Evolutionary conservation across 1,140 invertebrate genomes (phyloP), one percentile per base, ranked within the genome.

Genomic region (Diorhabda sublineata): DNA sequence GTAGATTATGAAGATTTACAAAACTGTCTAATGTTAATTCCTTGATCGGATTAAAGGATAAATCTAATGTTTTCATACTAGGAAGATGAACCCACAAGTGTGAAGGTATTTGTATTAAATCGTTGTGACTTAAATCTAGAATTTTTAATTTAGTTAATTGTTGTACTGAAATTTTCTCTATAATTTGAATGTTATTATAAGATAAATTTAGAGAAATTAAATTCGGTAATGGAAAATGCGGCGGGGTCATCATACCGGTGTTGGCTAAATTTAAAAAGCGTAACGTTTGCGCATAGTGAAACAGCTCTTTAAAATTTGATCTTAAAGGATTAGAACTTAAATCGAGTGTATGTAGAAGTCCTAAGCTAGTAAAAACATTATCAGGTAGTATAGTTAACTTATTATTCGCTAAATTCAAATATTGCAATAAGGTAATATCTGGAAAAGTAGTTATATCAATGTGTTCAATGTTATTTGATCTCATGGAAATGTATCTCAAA

Each of bases 381-480:
- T 96, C 94, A 1, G 93, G 92, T 59, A 96, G 80, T 66, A 94
- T 92, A 0, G 90, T 92, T 42, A 97, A 85, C 74, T 89, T 88
- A 82, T 97, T 97, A 70, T 86, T 85, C 7, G 90, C 89, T 70
- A 97, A 82, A 82, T 92, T 90, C 26, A 97, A 83, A 69, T 86
- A 87, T 11, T 91, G 87, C 44, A 96, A 81, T 76, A 90, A 91
- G 57, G 91, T 90, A 26, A 91, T 92, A 72, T 89, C 88, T 56
- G 92, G 88, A 79, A 96, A 95, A 81, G 93, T 92, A n/a, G 91
- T 94, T 43, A 90, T 91, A 78, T 96, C 94, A 65, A 97, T 82
- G 78, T 94, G 93, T 76, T 96, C 92, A 58, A 97, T 86, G 62
- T 87, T 88, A 79, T 97, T 97, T 66, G 89, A 84, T 0, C 89